Evolutionary conservation across 2,888 invertebrate genomes (phyloP).

Genomic region (Tetheella fluctuosa): DNA sequence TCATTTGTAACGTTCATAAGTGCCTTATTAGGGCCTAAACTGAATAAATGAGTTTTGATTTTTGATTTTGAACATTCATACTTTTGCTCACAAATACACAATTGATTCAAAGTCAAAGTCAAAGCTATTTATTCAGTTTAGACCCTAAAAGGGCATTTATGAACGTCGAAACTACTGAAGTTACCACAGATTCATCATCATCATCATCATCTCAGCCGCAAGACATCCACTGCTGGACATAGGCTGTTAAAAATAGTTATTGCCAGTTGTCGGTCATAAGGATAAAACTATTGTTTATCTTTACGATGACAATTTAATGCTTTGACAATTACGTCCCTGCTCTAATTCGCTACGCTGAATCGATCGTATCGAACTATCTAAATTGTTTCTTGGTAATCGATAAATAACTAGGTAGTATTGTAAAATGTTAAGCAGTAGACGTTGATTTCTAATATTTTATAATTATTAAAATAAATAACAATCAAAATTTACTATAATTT

Average conservation of each 20-base stretch:
- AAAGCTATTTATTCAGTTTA: too few relatives aligned
- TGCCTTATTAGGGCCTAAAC: too few relatives aligned
- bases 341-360: constrained; percentile 13
- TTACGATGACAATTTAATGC: constrained; percentile 13
- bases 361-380: constrained; percentile 3
- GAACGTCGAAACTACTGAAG: too few relatives aligned
- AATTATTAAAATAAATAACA: too few relatives aligned
- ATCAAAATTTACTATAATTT: too few relatives aligned
- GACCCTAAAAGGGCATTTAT: too few relatives aligned
- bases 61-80: background rate
- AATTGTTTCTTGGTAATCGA: constrained; percentile 8
- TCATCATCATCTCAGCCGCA: too few relatives aligned
- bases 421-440: background rate
- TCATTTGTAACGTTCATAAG: too few relatives aligned
- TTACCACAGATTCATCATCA: too few relatives aligned
- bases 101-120: too few relatives aligned
- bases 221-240: too few relatives aligned
- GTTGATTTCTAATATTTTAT: background rate
- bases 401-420: background rate
- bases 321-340: constrained; percentile 11
- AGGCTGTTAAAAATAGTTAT: background rate
- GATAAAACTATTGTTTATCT: constrained; percentile 7
- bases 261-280: background rate
- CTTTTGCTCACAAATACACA: background rate
- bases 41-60: too few relatives aligned